phyloP scores from a whole-genome alignment of 2,113 vertebrate species.

The Naja naja region DNA sequence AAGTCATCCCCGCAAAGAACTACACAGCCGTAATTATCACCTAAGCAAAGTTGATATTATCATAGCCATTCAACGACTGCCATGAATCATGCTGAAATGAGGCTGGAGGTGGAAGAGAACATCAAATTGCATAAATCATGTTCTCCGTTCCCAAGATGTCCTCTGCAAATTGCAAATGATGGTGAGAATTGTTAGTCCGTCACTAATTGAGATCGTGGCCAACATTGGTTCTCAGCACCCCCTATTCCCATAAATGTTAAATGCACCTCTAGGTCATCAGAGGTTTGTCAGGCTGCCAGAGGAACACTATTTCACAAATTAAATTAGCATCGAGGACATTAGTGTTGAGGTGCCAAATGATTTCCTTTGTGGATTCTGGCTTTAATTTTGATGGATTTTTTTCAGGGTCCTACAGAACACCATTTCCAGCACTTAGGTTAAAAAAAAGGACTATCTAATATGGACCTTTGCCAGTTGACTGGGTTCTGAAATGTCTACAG shows the following conservation, averaged over 20 bases:
- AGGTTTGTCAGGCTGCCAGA: not conserved
- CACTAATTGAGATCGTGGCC: not conserved
- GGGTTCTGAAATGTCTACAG: not conserved
- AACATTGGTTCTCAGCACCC: not conserved
- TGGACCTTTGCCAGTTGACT: not conserved
- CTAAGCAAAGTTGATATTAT: not conserved
- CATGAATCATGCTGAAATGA: not conserved
- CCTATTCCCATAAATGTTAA: not conserved
- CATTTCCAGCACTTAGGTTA: not conserved
- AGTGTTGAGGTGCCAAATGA: not conserved
- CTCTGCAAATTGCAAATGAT: not conserved
- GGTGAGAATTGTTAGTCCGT: not conserved
- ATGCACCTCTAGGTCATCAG: not conserved
- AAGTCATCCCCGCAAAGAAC: not conserved
- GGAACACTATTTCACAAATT: not conserved
- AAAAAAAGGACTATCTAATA: not conserved
- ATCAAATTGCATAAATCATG: not conserved
- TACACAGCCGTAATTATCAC: not conserved
- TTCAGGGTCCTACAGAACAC: not conserved
- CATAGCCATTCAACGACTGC: not conserved
- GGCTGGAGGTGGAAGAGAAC: not conserved
- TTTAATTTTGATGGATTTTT: not conserved
- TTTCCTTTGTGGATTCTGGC: not conserved
- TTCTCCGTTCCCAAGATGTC: not conserved
- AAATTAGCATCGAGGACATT: not conserved